Percentiles rank a stretch among this genome's conserved stretches.
These are phyloP conservation scores for Tolypeutes matacus DNA, from an alignment of 2,797 vertebrate genomes.

Conservation along the genomic window DNA sequence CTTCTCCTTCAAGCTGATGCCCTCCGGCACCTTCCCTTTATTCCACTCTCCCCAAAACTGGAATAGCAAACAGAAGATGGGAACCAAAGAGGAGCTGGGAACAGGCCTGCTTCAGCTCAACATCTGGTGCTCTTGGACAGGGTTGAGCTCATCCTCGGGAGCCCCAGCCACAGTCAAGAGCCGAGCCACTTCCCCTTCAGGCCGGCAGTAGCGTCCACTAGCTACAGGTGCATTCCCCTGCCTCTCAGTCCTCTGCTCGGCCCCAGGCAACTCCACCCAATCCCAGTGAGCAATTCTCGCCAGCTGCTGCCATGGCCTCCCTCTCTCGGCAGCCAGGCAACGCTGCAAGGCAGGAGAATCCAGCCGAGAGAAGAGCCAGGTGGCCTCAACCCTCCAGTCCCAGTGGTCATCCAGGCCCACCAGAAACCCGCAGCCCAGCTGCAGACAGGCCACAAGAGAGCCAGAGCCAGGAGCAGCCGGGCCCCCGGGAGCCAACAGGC, in stretches of 20 bases:
- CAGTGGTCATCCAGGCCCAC: conserved; percentile 84
- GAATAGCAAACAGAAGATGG: conserved; percentile 45
- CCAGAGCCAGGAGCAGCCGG: conserved; percentile 87
- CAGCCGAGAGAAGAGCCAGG: conserved; percentile 73
- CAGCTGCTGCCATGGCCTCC: conserved; percentile 88
- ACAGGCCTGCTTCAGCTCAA: conserved; percentile 95
- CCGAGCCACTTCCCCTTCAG: conserved; percentile 92
- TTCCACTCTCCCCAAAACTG: conserved; percentile 16
- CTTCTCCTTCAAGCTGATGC: conserved; percentile 40
- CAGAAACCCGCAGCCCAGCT: conserved; percentile 85
- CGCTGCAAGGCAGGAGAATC: conserved; percentile 75
- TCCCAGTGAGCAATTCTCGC: conserved; percentile 72
- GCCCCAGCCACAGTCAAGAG: conserved; percentile 92
- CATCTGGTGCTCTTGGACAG: conserved; percentile 93
- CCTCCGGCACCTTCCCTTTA: conserved; percentile 52
- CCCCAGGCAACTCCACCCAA: conserved; percentile 82
- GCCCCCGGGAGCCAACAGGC: conserved; percentile 86
- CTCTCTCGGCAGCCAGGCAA: conserved; percentile 88
- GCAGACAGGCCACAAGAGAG: conserved; percentile 86
- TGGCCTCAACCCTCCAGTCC: conserved; percentile 80
- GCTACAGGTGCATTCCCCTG: conserved; percentile 82
- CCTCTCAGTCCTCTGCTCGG: conserved; percentile 62
- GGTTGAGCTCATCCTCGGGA: conserved; percentile 96
- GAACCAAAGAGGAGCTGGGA: not conserved
- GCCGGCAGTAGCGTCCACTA: conserved; percentile 85